Percentiles rank a stretch among this genome's conserved stretches.
These are phyloP conservation scores for Mus caroli DNA, from an alignment of 2,797 vertebrate species.

Conservation along the genomic window DNA sequence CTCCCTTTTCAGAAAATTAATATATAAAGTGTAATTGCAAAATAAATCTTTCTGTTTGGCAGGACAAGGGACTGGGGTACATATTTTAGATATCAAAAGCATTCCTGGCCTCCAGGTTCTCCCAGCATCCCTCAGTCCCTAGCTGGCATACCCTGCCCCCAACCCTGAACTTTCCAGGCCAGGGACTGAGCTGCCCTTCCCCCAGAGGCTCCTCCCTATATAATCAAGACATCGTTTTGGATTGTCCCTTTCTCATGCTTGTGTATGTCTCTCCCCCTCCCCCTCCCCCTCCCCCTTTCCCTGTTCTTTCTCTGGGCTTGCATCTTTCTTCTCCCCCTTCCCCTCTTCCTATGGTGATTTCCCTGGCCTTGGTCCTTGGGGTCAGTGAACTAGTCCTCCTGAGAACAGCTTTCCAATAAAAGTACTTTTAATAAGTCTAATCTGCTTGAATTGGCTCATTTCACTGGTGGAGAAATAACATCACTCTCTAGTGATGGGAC, in stretches of 20 bases:
- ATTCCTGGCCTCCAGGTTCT: background rate
- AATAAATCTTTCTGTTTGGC: background rate
- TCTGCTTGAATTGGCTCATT: background rate
- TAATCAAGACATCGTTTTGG: background rate
- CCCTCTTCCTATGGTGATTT: background rate
- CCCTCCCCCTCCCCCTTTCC: accelerated
- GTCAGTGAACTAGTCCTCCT: background rate
- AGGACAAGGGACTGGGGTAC: background rate
- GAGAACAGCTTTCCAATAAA: background rate
- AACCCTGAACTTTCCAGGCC: background rate
- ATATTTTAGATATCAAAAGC: background rate
- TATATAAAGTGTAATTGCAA: background rate
- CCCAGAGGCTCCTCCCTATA: background rate
- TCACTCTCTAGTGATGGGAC: background rate
- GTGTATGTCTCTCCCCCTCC: no score
- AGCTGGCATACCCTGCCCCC: background rate
- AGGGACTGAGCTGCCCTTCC: background rate
- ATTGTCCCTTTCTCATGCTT: background rate
- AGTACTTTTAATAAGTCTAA: background rate
- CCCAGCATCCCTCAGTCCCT: background rate
- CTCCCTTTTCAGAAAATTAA: background rate
- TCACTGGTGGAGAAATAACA: background rate
- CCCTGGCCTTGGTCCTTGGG: background rate
- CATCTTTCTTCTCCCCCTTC: background rate
- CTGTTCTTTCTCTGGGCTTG: background rate